Conservation (phyloP, 2,113 vertebrate genomes). For the Rhagologus leucostigma region DNA sequence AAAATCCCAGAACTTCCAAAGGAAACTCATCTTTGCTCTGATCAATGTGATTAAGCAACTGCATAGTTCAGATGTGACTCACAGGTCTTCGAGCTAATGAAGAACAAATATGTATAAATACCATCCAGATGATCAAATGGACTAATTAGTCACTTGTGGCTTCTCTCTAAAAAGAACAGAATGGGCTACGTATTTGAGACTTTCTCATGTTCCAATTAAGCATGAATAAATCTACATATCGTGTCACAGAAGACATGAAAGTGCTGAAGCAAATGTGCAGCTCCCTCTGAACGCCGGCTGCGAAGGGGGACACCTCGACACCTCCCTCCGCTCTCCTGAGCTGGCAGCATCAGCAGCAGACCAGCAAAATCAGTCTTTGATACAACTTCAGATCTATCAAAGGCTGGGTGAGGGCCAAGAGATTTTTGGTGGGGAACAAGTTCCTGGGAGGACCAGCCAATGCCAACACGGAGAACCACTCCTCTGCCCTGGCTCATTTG, state of each 20-base stretch:
- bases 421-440: neutral
- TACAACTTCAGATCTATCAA: rapidly evolving
- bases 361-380: neutral
- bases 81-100: conserved; percentile 60
- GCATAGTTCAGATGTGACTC: conserved; percentile 63
- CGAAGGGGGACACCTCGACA: neutral
- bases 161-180: conserved; percentile 61
- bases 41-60: conserved; percentile 63
- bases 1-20: neutral
- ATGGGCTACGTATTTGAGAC: conserved; percentile 53
- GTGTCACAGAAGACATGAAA: neutral
- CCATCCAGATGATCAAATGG: conserved; percentile 71
- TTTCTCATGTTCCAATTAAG: conserved; percentile 47
- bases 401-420: rapidly evolving
- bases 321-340: neutral
- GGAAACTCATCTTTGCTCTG: conserved; percentile 30
- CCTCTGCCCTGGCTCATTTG: rapidly evolving
- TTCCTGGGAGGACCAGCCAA: neutral
- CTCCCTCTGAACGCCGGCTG: rapidly evolving
- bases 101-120: conserved; percentile 76
- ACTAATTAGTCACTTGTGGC: conserved; percentile 73
- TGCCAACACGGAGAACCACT: rapidly evolving
- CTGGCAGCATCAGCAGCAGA: rapidly evolving
- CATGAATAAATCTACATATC: conserved; percentile 22
- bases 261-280: neutral